Evolutionary conservation across 37 sponge, comb jelly and placozoan species (phyloP), one percentile per base, ranked within the genome.

Genomic region (Ephydatia muelleri): DNA sequence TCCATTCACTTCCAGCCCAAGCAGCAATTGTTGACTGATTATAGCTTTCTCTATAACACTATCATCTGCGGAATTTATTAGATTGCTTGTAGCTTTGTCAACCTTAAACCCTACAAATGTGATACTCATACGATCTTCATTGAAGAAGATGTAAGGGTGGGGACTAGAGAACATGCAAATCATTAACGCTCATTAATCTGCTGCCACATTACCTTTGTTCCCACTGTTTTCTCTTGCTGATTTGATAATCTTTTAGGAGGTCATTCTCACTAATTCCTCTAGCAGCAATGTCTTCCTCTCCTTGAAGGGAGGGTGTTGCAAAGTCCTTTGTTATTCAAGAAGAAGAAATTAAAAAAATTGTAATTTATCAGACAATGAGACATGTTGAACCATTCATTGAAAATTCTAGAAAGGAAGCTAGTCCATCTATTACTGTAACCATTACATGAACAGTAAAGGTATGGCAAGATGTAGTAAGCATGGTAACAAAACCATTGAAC

Each of bases 61-160:
- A 21, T 72, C 16, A 70, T 78, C n/a, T 28, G 73, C 31, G 5
- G 85, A 85, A 34, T 87, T 82, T 25, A 80, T 70, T 33, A 83
- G 73, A 36, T 92, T 72, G 40, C 88, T 83, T 13, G 57, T 16
- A 64, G 80, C 40, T 11, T 49, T 38, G 12, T 57, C 76, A 26
- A 86, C 83, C 67, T 73, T 83, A 38, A 98, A 92, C 31, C 96
- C 99, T 43, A 98, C 80, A 81, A 98, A 98, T 22, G 99, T 94
- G 78, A 98, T 76, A 38, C 87, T 87, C 25, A 49, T 32, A 43
- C 77, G 37, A 57, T 98, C 96, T 78, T 88, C 78, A 65, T 98
- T 96, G 80, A 98, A 98, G 82, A 98, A 96, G 40, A 98, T 85
- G 77, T 98, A 98, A 0, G 99, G 99, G 57, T 98, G 99, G 68